These are phyloP conservation scores for Peucedramus taeniatus DNA, from an alignment of 2,113 vertebrate genomes.

Conservation along the genomic window DNA sequence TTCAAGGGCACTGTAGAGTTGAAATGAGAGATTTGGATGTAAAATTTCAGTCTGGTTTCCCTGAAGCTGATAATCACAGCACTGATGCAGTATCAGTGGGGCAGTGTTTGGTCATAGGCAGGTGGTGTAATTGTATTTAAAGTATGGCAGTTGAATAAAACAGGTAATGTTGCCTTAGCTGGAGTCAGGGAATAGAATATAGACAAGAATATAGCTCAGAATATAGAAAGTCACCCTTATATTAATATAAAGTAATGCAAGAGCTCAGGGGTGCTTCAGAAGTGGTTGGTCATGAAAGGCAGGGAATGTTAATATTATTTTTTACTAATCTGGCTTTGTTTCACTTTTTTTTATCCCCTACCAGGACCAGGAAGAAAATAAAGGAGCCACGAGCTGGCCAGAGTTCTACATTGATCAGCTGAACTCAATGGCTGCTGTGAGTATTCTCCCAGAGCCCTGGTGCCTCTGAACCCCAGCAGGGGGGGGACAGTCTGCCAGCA, in stretches of 20 bases:
- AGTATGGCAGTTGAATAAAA: background rate
- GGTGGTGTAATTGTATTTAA: background rate
- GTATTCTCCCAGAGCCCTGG: slow-evolving; percentile 54
- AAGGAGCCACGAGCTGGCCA: slow-evolving; percentile 98
- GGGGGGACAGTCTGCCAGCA: background rate
- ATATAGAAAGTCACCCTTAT: background rate
- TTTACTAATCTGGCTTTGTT: slow-evolving; percentile 12
- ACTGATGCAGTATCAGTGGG: background rate
- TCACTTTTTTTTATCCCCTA: background rate
- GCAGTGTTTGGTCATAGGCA: background rate
- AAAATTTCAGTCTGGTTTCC: background rate
- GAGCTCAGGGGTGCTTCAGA: background rate
- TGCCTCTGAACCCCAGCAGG: rapidly evolving
- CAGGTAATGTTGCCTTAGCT: background rate
- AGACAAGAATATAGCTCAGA: too few species aligned
- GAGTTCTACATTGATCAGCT: slow-evolving; percentile 98
- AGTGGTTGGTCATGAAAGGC: background rate
- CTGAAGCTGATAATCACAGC: background rate
- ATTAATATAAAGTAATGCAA: background rate
- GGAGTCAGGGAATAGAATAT: background rate
- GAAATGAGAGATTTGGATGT: background rate
- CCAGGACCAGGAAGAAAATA: slow-evolving; percentile 98
- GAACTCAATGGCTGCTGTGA: slow-evolving; percentile 97
- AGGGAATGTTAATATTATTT: background rate
- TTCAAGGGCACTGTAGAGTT: background rate